Conservation (phyloP, 2,113 vertebrate genomes). For the Indicator maculatus region DNA sequence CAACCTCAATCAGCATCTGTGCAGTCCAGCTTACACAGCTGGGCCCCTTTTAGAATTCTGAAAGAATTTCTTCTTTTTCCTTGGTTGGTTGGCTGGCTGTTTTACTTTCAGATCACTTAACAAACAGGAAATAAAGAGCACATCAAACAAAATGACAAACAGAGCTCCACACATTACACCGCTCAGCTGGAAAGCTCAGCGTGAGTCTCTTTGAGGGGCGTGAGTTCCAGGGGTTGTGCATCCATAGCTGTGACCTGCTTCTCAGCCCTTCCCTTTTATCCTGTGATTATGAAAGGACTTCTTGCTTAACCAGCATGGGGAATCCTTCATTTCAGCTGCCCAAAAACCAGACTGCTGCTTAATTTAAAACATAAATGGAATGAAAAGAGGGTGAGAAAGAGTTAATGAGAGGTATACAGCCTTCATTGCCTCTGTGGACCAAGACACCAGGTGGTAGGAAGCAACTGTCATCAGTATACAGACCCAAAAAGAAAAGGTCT, state of each 20-base stretch:
- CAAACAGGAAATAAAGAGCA: constrained; percentile 46
- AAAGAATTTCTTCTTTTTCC: neutral
- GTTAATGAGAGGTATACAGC: neutral
- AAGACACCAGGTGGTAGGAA: neutral
- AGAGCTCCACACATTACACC: neutral
- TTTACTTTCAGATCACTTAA: constrained; percentile 55
- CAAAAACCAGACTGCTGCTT: neutral
- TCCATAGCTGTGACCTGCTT: neutral
- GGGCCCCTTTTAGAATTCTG: neutral
- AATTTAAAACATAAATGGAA: neutral
- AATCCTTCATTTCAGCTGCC: constrained; percentile 2
- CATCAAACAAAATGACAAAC: constrained; percentile 30
- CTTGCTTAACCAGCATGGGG: neutral
- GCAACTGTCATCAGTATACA: neutral
- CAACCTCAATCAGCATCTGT: fast-evolving
- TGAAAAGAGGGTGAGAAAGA: neutral
- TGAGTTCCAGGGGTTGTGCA: neutral
- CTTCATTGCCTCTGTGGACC: neutral
- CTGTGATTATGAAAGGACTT: neutral
- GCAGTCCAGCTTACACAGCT: constrained; percentile 46
- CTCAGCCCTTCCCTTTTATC: neutral
- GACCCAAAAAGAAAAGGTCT: neutral
- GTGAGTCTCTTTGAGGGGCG: neutral
- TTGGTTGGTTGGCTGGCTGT: neutral
- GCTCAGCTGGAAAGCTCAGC: constrained; percentile 9